phyloP scores from a whole-genome alignment of 2,888 invertebrate genomes.

The Labia minor region DNA sequence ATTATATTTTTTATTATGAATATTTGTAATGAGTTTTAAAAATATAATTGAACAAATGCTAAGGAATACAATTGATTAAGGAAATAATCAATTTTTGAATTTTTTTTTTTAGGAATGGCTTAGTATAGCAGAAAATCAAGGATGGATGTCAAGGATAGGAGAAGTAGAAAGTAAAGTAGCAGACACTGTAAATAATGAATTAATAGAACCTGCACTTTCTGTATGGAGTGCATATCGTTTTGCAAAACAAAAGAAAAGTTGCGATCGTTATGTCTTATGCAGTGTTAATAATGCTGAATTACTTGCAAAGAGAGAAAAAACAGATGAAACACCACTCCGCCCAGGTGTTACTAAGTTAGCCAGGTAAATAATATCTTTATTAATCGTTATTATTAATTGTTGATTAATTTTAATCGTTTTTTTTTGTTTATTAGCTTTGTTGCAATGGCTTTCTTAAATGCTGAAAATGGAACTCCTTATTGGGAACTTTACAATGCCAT shows the following conservation, averaged over 20 bases:
- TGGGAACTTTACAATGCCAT: constrained; percentile 69
- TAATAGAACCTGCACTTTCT: constrained; percentile 70
- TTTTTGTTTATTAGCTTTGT: constrained; percentile 46
- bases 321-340: constrained; percentile 49
- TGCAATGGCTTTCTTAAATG: constrained; percentile 66
- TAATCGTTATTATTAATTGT: background rate
- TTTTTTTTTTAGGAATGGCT: constrained; percentile 57
- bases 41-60: no score
- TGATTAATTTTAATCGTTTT: background rate
- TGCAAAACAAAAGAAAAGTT: constrained; percentile 54
- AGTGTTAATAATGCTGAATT: constrained; percentile 45
- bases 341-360: constrained; percentile 58
- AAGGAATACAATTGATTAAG: no score
- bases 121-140: constrained; percentile 57
- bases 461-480: constrained; percentile 60
- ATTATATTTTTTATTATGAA: no score
- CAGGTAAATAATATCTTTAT: constrained; percentile 28
- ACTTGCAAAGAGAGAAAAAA: constrained; percentile 31
- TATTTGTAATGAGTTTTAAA: no score
- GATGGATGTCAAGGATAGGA: constrained; percentile 50
- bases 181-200: constrained; percentile 68
- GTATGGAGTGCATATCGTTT: constrained; percentile 72
- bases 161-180: constrained; percentile 64
- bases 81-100: no score
- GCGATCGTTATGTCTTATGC: constrained; percentile 69